Percentiles rank a stretch among this genome's conserved stretches.
Conservation (phyloP, 2,888 invertebrate genomes). For the Nowickia ferox region DNA sequence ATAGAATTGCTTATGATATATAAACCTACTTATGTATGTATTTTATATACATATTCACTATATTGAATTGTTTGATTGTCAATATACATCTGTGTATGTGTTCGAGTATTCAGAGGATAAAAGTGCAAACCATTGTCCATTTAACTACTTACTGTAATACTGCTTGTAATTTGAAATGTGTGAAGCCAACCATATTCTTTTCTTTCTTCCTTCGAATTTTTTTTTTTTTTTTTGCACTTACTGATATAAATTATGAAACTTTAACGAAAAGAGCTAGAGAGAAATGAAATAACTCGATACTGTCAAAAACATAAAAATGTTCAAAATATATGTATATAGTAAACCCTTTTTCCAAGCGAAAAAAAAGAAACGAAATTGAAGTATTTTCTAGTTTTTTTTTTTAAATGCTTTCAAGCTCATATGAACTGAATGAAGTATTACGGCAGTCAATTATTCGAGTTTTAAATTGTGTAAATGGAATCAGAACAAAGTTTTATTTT, state of each 20-base stretch:
- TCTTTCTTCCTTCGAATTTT: not conserved
- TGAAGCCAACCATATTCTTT: conserved; percentile 18
- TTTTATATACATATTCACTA: no score
- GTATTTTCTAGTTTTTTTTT: conserved; percentile 33
- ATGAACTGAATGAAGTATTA: not conserved
- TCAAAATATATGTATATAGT: conserved; percentile 59
- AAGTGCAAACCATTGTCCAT: conserved; percentile 30
- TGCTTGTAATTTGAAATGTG: conserved; percentile 17
- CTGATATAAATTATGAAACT: conserved; percentile 14
- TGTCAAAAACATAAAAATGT: conserved; percentile 52
- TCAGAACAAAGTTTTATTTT: no score
- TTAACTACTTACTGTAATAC: not conserved
- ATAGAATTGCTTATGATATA: conserved; percentile 14
- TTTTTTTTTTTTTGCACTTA: conserved; percentile 2
- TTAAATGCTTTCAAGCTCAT: conserved; percentile 11
- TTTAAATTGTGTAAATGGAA: no score
- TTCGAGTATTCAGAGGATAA: conserved; percentile 34
- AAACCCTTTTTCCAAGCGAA: conserved; percentile 70
- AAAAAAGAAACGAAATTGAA: not conserved
- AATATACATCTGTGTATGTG: not conserved
- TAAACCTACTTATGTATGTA: not conserved
- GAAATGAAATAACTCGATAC: conserved; percentile 2
- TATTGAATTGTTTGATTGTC: conserved; percentile 3
- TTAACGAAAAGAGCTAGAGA: not conserved
- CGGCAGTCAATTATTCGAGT: no score